Conservation (phyloP, 2,113 vertebrate genomes). For the Neofelis nebulosa region DNA sequence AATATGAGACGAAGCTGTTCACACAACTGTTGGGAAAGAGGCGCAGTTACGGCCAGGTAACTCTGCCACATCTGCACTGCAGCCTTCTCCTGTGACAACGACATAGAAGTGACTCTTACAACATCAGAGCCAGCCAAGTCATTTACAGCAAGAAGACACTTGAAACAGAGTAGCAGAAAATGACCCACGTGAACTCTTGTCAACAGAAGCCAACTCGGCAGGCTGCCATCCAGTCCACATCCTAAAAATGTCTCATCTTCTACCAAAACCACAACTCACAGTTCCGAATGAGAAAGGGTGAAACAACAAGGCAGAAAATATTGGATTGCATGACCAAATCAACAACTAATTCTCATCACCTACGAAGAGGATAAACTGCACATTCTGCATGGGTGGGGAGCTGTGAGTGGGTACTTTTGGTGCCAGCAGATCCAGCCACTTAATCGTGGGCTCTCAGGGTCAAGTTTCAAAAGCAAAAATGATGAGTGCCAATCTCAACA, state of each 20-base stretch:
- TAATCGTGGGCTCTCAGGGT: neutral
- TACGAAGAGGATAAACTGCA: neutral
- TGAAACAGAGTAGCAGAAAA: neutral
- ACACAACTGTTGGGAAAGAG: constrained; percentile 97
- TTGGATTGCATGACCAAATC: neutral
- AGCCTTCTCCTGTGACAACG: constrained; percentile 88
- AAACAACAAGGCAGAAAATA: neutral
- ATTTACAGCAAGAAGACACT: neutral
- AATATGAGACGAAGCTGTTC: constrained; percentile 97
- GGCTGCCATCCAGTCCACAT: neutral
- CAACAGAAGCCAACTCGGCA: neutral
- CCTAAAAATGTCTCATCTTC: neutral
- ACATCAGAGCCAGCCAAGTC: neutral
- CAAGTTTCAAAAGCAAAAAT: constrained; percentile 18
- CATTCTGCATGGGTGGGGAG: neutral
- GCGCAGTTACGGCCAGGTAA: constrained; percentile 92
- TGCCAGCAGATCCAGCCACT: neutral
- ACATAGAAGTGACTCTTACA: neutral
- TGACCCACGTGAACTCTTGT: neutral
- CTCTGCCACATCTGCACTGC: constrained; percentile 95
- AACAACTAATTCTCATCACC: neutral
- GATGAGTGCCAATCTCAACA: neutral
- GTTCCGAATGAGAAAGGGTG: neutral
- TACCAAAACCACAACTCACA: neutral
- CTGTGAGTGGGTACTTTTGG: neutral